Evolutionary conservation across 2,113 vertebrate genomes (phyloP), one percentile per base, ranked within the genome.

Genomic region (Eubucco bourcierii): DNA sequence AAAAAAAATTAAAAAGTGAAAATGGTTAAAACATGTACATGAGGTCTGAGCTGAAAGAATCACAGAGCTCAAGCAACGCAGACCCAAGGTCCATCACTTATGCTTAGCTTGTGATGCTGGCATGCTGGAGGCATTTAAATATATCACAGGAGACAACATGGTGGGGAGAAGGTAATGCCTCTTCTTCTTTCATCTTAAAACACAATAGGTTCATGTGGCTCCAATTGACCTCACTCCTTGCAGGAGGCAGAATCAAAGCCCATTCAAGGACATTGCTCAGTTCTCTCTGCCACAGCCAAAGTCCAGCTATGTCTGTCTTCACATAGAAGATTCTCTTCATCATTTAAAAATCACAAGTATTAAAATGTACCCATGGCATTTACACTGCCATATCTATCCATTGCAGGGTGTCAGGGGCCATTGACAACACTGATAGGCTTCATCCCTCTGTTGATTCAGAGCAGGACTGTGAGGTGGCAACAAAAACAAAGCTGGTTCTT

Each of bases 21-120:
- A 95, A 95, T 90, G 78, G 72, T 60, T 84, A 92, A 96, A 87
- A 28, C 41, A 4, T 76, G 90, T 87, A 73, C 41, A 33, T 3
- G 1, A 25, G 63, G 9, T 74, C 47, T 77, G 67, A 72, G 55
- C 59, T 59, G 33, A 66, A 90, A 77, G 64, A 89, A 84, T 9
- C 73, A 56, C n/a, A 90, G 31, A 87, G 56, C 16, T 90, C 60
- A 70, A 80, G 52, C 5, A 80, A 41, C 2, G 1, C 7, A 63
- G 39, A 47, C 15, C 56, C 67, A 55, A 71, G 2, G n/a, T 79
- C 60, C 34, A 34, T 71, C 65, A 46, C 46, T 94, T 74, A 28
- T 0, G 0, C 41, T 92, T 55, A 53, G 10, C 12, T 80, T 52
- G 28, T n/a, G 44, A 55, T 15, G 4, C 25, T 56, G 17, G 20